A percentile compares a stretch with the other conserved stretches of the same genome.
Conservation (phyloP, 2,113 vertebrate species). For the Regulus satrapa region DNA sequence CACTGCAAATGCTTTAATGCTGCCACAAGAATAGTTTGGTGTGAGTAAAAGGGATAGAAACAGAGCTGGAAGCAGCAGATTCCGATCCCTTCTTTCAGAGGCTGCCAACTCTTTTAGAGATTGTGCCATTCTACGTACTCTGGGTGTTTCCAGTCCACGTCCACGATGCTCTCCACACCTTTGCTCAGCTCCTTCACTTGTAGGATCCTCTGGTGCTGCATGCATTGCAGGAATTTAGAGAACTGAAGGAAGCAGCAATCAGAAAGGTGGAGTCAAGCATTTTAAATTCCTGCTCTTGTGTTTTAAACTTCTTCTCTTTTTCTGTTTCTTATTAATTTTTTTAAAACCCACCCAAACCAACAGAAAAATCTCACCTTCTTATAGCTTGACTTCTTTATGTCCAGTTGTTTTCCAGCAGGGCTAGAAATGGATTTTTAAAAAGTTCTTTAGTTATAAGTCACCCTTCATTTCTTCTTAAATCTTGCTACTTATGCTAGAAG, state of each 20-base stretch:
- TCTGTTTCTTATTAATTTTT: neutral
- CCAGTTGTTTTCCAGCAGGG: conserved; percentile 87
- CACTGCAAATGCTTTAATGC: conserved; percentile 81
- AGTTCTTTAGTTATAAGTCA: neutral
- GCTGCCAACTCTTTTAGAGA: neutral
- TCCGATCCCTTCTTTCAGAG: neutral
- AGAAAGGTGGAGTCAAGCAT: neutral
- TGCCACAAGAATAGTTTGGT: conserved; percentile 56
- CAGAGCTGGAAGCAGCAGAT: neutral
- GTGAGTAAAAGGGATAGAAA: neutral
- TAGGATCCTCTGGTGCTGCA: conserved; percentile 85
- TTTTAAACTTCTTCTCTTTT: neutral
- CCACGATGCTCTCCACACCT: conserved; percentile 95
- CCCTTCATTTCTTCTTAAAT: neutral
- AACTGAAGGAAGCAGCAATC: conserved; percentile 74
- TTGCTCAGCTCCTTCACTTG: conserved; percentile 90
- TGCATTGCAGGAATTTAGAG: conserved; percentile 90
- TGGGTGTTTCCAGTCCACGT: conserved; percentile 90
- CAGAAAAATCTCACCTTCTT: conserved; percentile 83
- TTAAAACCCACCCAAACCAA: rapidly evolving
- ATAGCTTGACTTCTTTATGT: conserved; percentile 96
- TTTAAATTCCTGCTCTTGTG: neutral
- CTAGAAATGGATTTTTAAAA: conserved; percentile 65
- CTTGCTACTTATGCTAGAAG: neutral
- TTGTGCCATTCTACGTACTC: conserved; percentile 72